Percentiles rank a stretch among this genome's conserved stretches.
Evolutionary conservation across 2,113 vertebrate species (phyloP).

Genomic region (Cheirogaleus medius): DNA sequence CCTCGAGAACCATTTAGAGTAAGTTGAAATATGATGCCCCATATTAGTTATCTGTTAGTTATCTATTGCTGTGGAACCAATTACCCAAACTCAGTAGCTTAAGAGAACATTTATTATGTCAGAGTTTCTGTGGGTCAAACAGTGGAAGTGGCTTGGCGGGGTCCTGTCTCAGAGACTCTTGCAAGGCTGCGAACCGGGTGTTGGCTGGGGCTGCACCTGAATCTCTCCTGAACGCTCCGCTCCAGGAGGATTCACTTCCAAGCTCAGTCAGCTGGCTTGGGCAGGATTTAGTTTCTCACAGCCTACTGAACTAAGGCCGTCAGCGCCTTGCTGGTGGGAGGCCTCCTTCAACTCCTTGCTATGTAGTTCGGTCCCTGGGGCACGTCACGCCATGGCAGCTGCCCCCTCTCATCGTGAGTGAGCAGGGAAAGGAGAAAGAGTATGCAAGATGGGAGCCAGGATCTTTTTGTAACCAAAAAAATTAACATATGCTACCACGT

Average conservation of each 20-base stretch:
- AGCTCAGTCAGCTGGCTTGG: not conserved
- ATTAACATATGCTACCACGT: not conserved
- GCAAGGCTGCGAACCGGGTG: not conserved
- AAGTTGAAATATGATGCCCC: not conserved
- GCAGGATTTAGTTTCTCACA: not conserved
- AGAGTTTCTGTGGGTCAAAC: not conserved
- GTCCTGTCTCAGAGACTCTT: not conserved
- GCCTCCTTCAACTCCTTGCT: too few species aligned
- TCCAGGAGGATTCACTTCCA: not conserved
- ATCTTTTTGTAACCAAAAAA: not conserved
- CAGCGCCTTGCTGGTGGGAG: not conserved
- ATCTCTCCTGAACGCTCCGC: not conserved
- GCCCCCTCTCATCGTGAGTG: not conserved
- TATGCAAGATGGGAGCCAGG: not conserved
- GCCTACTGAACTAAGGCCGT: not conserved
- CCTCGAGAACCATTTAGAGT: not conserved
- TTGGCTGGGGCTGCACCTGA: not conserved
- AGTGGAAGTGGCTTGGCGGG: not conserved
- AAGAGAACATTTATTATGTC: not conserved
- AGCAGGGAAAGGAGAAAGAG: not conserved
- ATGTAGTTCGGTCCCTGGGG: not conserved
- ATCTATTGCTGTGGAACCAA: too few species aligned
- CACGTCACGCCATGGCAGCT: not conserved
- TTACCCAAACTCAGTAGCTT: not conserved
- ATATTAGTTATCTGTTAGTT: not conserved